Base-by-base conservation (phyloP, 2,797 vertebrate genomes). In the Apogon hyalosoma region DNA sequence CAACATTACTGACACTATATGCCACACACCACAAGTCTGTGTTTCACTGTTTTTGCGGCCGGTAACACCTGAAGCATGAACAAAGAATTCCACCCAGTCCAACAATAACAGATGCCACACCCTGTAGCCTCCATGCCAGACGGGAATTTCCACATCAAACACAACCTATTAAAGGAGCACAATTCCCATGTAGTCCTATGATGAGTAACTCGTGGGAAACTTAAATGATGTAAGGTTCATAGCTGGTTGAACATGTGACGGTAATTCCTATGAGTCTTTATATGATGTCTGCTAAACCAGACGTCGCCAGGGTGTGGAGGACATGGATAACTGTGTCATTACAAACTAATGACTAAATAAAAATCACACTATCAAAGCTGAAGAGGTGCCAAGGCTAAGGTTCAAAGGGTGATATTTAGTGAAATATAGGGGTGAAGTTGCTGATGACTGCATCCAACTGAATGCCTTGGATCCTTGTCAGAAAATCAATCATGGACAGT, bases 91-190 rank as follows among this genome's bases (percentile, higher is more conserved):
- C 73, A 33, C 69, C 73, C 59, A 58, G 75, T 78, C 12, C 45
- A 80, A 86, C 59, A 87, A 87, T 54, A 73, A 54, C 47, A 71
- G 40, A 16, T 18, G 59, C 54, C 80, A 69, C 84, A 1, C 89
- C 90, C 82, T 75, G 65, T 52, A 49, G 66, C 54, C 63, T 61
- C 19, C 66, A 64, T 59, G 57, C 21, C 41, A 56, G 53, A 24
- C 46, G 6, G 58, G 63, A 15, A 28, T 63, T 57, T 73, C 73
- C 61, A 88, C 83, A 85, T 89, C 82, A 91, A 87, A 87, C 82
- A 63, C 24, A 40, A 58, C 11, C 53, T 39, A 63, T 54, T 64
- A 63, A 36, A 60, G 15, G 48, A 58, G 46, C 24, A 73, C 54
- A 42, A 66, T 88, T 90, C 84, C 79, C 87, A 90, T 73, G 73